Conservation (phyloP, 2,888 invertebrate genomes). For the Liodrosophila aerea region DNA sequence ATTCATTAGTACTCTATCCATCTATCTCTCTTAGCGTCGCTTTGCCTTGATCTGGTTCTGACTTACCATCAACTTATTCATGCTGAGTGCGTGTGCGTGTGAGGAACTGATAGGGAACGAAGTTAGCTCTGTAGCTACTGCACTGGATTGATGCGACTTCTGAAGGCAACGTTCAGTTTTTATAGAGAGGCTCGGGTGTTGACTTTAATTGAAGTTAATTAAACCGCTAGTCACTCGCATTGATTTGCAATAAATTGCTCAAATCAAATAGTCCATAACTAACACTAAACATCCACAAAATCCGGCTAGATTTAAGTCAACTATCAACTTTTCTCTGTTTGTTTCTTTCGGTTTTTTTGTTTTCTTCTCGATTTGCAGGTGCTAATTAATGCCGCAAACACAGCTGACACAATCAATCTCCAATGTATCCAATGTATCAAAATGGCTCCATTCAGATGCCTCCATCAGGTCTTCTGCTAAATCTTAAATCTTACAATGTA, state of each 20-base stretch:
- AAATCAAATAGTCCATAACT: slow-evolving; percentile 29
- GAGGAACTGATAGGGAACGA: slow-evolving; percentile 8
- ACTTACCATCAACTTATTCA: slow-evolving; percentile 77
- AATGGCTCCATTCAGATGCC: slow-evolving; percentile 36
- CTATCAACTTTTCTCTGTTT: neutral
- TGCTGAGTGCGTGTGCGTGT: slow-evolving; percentile 32
- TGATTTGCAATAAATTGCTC: slow-evolving; percentile 71
- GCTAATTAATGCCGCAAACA: slow-evolving; percentile 69
- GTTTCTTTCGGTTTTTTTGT: neutral
- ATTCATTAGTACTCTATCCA: too few relatives aligned
- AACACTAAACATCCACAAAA: slow-evolving; percentile 61
- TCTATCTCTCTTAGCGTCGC: too few relatives aligned
- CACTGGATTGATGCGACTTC: slow-evolving; percentile 58
- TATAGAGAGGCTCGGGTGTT: slow-evolving; percentile 41
- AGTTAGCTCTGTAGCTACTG: slow-evolving; percentile 56
- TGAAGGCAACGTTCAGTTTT: slow-evolving; percentile 42
- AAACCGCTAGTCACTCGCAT: slow-evolving; percentile 55
- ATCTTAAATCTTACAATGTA: too few relatives aligned
- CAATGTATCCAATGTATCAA: slow-evolving; percentile 1
- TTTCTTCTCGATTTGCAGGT: slow-evolving; percentile 41
- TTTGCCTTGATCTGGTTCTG: too few relatives aligned
- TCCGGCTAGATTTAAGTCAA: slow-evolving; percentile 53
- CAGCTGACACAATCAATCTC: slow-evolving; percentile 42
- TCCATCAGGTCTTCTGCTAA: neutral
- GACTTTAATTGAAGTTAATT: slow-evolving; percentile 79